A percentile compares a stretch with the other conserved stretches of the same genome.
Evolutionary conservation across 2,113 vertebrate species (phyloP).

Genomic region (Regulus satrapa): DNA sequence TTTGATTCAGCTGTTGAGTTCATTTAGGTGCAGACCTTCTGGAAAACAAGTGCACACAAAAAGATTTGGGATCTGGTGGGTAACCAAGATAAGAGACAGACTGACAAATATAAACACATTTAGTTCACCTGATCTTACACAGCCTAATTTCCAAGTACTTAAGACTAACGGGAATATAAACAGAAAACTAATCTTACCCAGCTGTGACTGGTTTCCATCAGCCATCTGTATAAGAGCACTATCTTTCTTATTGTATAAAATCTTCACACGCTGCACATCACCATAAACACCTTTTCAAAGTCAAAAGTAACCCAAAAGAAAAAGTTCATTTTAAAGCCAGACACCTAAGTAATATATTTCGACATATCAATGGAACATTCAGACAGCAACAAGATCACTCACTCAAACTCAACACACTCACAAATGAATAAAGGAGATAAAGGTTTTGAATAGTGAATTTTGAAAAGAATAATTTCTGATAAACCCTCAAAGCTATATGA

Average conservation of each 20-base stretch:
- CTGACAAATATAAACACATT: background rate
- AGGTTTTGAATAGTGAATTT: slow-evolving; percentile 85
- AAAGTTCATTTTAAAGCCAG: slow-evolving; percentile 78
- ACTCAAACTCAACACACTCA: slow-evolving; percentile 77
- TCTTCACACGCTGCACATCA: slow-evolving; percentile 98
- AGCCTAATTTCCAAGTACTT: background rate
- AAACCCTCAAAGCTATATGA: slow-evolving; percentile 89
- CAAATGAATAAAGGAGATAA: slow-evolving; percentile 85
- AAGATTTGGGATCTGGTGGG: background rate
- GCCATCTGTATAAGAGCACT: slow-evolving; percentile 98
- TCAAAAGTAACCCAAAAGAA: slow-evolving; percentile 80
- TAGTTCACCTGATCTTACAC: background rate
- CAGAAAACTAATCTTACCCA: slow-evolving; percentile 81
- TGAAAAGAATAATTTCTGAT: slow-evolving; percentile 86
- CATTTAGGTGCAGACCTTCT: background rate
- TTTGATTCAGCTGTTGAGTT: background rate
- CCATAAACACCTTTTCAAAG: slow-evolving; percentile 94
- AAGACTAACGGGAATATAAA: background rate
- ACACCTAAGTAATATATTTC: slow-evolving; percentile 61
- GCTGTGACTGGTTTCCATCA: slow-evolving; percentile 93
- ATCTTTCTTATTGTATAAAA: slow-evolving; percentile 99
- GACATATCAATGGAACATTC: slow-evolving; percentile 82
- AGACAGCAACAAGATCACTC: slow-evolving; percentile 81
- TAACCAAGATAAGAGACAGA: background rate
- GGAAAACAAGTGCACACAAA: background rate